Evolutionary conservation across 2,797 vertebrate species (phyloP), one percentile per base, ranked within the genome.

Genomic region (Tympanoctomys barrerae): DNA sequence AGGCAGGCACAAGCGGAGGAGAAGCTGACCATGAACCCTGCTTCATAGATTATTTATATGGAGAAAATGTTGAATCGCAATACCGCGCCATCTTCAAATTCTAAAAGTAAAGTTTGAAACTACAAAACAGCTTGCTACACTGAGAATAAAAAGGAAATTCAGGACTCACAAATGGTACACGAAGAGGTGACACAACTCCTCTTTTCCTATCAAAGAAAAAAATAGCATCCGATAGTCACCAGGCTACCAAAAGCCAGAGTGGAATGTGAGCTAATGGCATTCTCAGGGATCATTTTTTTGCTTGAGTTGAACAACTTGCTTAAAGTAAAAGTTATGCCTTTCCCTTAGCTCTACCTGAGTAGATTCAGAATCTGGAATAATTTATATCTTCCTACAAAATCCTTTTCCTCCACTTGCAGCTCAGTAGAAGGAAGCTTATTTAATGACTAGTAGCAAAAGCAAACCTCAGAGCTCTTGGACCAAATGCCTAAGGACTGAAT

Each of bases 391-490:
- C 46, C 87, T 26, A 84, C 28, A 80, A 59, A 81, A 88, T 81
- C 36, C 28, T 36, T 94, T 89, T 89, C 21, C 77, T 52, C 24
- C 68, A 84, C 82, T 89, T 8, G 0, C 33, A 68, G 39, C 19
- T 90, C 75, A 66, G 26, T 61, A 21, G 61, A 87, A 66, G 42
- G 19, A 46, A 70, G 42, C 14, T 88, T 89, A 70, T 86, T 87
- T 83, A 89, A 79, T 86, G 36, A 87, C 90, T 42, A 11, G 31
- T 7, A 83, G 62, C 85, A 68, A 90, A 91, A 90, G 33, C 52
- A 95, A 97, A 88, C 77, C 78, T 92, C 75, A 88, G 62, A 93
- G 79, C 16, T 82, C 82, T 82, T 83, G 84, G 75, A 66, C 49
- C 87, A 71, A 80, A 78, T 92, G 88, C 93, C 96, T 84, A 39